phyloP scores from a whole-genome alignment of 1,140 invertebrate species.

The Pseudomyrmex dendroicus region DNA sequence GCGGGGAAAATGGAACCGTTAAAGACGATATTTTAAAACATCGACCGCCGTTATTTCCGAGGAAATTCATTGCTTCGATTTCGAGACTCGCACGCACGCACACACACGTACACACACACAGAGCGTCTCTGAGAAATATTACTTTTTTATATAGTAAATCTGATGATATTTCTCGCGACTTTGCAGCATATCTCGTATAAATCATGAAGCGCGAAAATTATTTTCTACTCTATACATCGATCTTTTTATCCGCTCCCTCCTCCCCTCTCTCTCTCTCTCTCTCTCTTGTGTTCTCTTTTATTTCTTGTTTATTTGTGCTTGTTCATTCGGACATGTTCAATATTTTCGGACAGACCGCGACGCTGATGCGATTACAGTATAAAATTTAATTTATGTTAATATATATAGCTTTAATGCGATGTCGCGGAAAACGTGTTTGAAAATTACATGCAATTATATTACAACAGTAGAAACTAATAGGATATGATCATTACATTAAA shows the following conservation, averaged over 20 bases:
- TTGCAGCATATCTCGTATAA: slow-evolving; percentile 11
- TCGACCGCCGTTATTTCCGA: slow-evolving; percentile 36
- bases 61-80: slow-evolving; percentile 56
- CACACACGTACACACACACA: too few relatives aligned
- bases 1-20: slow-evolving; percentile 6
- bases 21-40: slow-evolving; percentile 49
- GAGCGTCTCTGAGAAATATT: slow-evolving; percentile 49
- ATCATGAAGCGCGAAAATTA: slow-evolving; percentile 46
- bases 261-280: too few relatives aligned
- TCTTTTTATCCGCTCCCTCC: not conserved
- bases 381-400: slow-evolving; percentile 16
- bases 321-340: not conserved
- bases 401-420: not conserved
- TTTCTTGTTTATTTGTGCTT: slow-evolving; percentile 25
- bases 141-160: slow-evolving; percentile 56
- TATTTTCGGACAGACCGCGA: not conserved
- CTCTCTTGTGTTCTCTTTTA: not conserved
- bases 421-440: not conserved
- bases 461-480: slow-evolving; percentile 14
- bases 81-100: not conserved
- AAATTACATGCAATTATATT: slow-evolving; percentile 12
- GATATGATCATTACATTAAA: slow-evolving; percentile 16
- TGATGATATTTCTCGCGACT: slow-evolving; percentile 12
- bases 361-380: not conserved
- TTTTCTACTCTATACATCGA: slow-evolving; percentile 30